Conservation (phyloP, 2,888 invertebrate genomes). For the Aricia artaxerxes region DNA sequence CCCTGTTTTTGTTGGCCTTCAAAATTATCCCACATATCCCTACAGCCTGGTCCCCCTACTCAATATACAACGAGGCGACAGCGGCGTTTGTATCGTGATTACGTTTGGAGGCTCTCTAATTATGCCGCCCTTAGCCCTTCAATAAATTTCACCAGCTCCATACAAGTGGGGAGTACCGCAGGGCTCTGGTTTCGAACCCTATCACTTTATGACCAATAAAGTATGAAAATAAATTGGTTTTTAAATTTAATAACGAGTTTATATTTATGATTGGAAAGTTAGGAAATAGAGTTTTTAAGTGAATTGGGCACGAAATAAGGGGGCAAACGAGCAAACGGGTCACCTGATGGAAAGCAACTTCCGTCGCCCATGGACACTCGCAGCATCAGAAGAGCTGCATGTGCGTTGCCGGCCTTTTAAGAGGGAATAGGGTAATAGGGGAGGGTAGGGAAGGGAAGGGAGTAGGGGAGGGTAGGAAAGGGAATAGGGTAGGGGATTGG, state of each 20-base stretch:
- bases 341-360: too few relatives aligned
- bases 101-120: conserved; percentile 23
- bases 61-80: not conserved
- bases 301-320: too few relatives aligned
- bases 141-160: conserved; percentile 8
- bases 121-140: conserved; percentile 8
- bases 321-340: too few relatives aligned
- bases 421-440: too few relatives aligned
- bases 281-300: not conserved
- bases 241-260: not conserved
- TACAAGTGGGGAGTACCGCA: not conserved
- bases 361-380: too few relatives aligned
- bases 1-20: not conserved
- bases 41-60: not conserved
- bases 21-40: not conserved
- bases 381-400: too few relatives aligned
- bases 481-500: too few relatives aligned
- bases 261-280: not conserved
- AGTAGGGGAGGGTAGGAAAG: too few relatives aligned
- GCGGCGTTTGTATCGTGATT: conserved; percentile 10
- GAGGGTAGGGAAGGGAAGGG: too few relatives aligned
- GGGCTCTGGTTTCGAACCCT: conserved; percentile 14
- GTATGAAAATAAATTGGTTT: conserved; percentile 13
- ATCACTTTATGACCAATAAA: conserved; percentile 18
- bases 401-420: too few relatives aligned